phyloP scores from a whole-genome alignment of 1,140 invertebrate genomes.

The Drosophila micromelanica region DNA sequence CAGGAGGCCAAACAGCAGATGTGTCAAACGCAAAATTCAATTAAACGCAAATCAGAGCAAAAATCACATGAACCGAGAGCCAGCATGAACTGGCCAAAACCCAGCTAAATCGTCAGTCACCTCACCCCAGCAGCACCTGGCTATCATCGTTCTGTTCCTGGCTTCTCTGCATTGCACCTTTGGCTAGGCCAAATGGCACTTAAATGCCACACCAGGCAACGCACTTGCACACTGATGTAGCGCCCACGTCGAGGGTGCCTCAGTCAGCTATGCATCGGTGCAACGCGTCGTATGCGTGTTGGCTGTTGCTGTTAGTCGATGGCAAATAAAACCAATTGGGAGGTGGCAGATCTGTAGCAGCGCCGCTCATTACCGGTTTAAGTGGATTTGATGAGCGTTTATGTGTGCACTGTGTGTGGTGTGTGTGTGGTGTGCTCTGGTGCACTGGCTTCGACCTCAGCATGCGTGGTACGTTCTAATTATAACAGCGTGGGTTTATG shows the following conservation, averaged over 20 bases:
- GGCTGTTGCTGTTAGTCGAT: constrained; percentile 65
- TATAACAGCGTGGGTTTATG: constrained; percentile 26
- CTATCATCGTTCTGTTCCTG: constrained; percentile 51
- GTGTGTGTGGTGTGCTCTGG: constrained; percentile 28
- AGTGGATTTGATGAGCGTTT: constrained; percentile 81
- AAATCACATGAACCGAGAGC: constrained; percentile 54
- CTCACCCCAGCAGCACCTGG: constrained; percentile 17
- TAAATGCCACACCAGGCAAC: constrained; percentile 46
- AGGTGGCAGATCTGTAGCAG: constrained; percentile 35
- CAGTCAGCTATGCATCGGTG: constrained; percentile 26
- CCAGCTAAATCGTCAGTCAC: neutral
- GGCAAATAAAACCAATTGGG: constrained; percentile 68
- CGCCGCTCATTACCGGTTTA: constrained; percentile 59
- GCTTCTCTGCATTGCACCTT: constrained; percentile 34
- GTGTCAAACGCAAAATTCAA: constrained; percentile 74
- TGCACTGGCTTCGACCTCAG: constrained; percentile 11
- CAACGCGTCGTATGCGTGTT: constrained; percentile 54
- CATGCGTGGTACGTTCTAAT: constrained; percentile 59
- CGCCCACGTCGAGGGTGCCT: neutral
- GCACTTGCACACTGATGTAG: constrained; percentile 4
- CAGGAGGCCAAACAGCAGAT: constrained; percentile 14
- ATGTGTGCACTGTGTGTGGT: constrained; percentile 46
- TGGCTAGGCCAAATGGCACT: constrained; percentile 48
- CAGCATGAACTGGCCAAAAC: neutral
- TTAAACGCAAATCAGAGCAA: constrained; percentile 77